Conservation (phyloP, 2,797 vertebrate species). For the Intellagama lesueurii region DNA sequence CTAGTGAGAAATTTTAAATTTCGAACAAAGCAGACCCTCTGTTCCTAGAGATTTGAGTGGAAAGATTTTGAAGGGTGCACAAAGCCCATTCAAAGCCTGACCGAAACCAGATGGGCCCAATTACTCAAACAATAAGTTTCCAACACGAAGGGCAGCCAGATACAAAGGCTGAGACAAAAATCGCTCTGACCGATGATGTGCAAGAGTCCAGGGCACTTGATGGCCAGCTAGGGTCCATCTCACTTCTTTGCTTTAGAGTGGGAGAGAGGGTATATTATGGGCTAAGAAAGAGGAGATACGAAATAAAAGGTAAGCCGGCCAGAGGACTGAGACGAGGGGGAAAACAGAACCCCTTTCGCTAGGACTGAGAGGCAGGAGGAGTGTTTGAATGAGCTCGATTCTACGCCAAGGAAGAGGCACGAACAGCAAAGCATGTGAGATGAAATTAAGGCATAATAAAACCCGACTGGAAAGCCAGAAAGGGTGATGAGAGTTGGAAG, state of each 20-base stretch:
- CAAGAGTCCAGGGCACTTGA: no score
- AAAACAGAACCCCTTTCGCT: not conserved
- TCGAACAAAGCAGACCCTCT: not conserved
- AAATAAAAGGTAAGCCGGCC: not conserved
- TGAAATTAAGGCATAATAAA: slow-evolving; percentile 47
- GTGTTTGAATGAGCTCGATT: slow-evolving; percentile 27
- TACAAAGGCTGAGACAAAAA: not conserved
- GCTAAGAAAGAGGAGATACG: no score
- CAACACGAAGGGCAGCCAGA: not conserved
- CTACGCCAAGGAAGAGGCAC: slow-evolving; percentile 35
- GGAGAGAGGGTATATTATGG: not conserved
- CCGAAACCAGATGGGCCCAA: not conserved
- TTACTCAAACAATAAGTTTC: not conserved
- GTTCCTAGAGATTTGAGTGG: not conserved
- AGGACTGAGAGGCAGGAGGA: slow-evolving; percentile 4
- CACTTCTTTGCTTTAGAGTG: no score
- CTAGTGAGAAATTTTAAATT: not conserved
- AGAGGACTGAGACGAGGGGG: not conserved
- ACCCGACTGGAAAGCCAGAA: slow-evolving; percentile 37
- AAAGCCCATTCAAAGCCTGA: not conserved
- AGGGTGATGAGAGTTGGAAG: slow-evolving; percentile 55
- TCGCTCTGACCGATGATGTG: no score
- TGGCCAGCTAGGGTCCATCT: no score
- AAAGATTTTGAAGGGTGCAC: not conserved
- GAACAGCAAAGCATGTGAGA: slow-evolving; percentile 33